Conservation (phyloP, 1,140 invertebrate genomes). For the Micrasema minimum region DNA sequence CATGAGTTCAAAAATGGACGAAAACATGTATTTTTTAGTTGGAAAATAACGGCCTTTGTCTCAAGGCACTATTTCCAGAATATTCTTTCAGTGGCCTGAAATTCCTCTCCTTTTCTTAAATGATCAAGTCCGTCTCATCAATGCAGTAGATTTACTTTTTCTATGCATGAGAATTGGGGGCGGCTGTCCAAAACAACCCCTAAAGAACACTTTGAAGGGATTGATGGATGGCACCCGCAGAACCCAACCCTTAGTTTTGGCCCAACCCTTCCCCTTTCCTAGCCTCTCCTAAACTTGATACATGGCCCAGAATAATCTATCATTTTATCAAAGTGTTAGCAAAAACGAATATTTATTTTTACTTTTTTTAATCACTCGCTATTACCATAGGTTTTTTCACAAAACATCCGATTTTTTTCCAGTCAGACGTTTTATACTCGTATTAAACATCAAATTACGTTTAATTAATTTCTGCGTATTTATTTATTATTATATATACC, state of each 20-base stretch:
- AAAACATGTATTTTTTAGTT: too few species aligned
- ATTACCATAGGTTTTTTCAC: too few species aligned
- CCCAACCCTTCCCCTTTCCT: neutral
- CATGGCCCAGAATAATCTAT: constrained; percentile 30
- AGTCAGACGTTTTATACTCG: too few species aligned
- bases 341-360: neutral
- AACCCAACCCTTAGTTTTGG: constrained; percentile 12
- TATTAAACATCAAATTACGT: too few species aligned
- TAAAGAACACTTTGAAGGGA: constrained; percentile 37
- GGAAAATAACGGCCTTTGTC: too few species aligned
- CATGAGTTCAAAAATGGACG: too few species aligned
- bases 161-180: constrained; percentile 27
- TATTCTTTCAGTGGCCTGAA: neutral
- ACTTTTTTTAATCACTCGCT: too few species aligned
- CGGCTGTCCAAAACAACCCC: constrained; percentile 26
- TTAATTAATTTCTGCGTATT: too few species aligned
- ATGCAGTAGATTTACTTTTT: neutral
- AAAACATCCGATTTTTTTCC: too few species aligned
- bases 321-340: constrained; percentile 37
- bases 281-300: neutral
- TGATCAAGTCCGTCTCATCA: constrained; percentile 24
- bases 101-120: neutral
- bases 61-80: neutral
- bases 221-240: constrained; percentile 50
- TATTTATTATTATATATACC: too few species aligned